Conservation (phyloP, 2,888 invertebrate species). For the Drosophila helvetica region DNA sequence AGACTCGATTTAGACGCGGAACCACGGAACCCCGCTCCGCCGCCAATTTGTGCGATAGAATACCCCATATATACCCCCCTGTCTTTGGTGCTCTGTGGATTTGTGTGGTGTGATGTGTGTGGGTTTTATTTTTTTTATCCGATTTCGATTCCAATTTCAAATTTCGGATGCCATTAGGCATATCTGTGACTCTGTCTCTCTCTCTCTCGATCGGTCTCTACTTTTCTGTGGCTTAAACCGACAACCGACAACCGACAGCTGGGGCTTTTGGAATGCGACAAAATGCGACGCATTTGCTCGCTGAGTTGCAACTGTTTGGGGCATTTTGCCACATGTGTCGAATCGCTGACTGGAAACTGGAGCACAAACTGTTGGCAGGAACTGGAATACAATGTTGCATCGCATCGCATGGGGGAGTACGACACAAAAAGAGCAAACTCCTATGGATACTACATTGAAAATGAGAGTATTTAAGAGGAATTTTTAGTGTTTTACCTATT, state of each 20-base stretch:
- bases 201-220: constrained; percentile 33
- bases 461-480: too few species aligned
- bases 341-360: constrained; percentile 31
- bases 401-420: constrained; percentile 10
- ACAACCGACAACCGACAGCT: constrained; percentile 54
- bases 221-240: constrained; percentile 44
- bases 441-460: not conserved
- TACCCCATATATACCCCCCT: constrained; percentile 31
- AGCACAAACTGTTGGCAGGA: constrained; percentile 24
- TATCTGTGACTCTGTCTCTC: constrained; percentile 37
- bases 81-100: constrained; percentile 42
- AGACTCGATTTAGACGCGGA: constrained; percentile 68
- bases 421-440: constrained; percentile 23
- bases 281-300: constrained; percentile 67
- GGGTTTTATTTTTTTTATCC: constrained; percentile 24
- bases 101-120: constrained; percentile 27
- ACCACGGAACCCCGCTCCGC: constrained; percentile 30
- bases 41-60: constrained; percentile 71
- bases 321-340: constrained; percentile 66
- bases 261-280: constrained; percentile 66
- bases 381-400: constrained; percentile 9
- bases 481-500: too few species aligned
- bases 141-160: constrained; percentile 24
- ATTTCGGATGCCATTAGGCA: constrained; percentile 14
- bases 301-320: not conserved